phyloP scores from a whole-genome alignment of 2,113 vertebrate species.

The Marmota monax region DNA sequence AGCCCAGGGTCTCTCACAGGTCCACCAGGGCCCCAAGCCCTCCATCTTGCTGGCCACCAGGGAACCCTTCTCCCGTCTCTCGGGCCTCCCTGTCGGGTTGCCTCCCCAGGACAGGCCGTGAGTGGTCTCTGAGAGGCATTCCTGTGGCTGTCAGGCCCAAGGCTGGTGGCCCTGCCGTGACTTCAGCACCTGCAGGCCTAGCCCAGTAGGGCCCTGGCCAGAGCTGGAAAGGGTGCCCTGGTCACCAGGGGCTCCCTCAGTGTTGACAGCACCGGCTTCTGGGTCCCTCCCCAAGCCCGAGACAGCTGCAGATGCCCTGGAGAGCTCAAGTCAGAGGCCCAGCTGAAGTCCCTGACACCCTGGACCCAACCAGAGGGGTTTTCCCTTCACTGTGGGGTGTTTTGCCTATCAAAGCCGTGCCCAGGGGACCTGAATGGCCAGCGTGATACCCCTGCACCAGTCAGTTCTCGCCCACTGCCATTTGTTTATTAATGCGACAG shows the following conservation, averaged over 20 bases:
- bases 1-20: neutral
- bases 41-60: neutral
- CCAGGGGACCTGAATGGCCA: neutral
- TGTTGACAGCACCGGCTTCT: neutral
- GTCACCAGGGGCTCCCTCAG: neutral
- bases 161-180: neutral
- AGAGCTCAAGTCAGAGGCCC: neutral
- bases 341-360: neutral
- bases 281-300: neutral
- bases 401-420: neutral
- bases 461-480: neutral
- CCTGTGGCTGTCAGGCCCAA: neutral
- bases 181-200: neutral
- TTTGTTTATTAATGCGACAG: neutral
- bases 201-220: neutral
- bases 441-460: fast-evolving
- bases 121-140: neutral
- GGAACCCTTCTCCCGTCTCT: neutral
- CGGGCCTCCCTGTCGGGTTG: neutral
- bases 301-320: neutral
- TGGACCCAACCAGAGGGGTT: neutral
- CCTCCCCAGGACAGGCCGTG: neutral
- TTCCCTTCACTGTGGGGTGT: neutral
- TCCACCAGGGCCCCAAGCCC: neutral
- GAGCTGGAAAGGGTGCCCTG: neutral